Base-by-base conservation (phyloP, 2,113 vertebrate genomes). In the Rhegmatorhina hoffmannsi region DNA sequence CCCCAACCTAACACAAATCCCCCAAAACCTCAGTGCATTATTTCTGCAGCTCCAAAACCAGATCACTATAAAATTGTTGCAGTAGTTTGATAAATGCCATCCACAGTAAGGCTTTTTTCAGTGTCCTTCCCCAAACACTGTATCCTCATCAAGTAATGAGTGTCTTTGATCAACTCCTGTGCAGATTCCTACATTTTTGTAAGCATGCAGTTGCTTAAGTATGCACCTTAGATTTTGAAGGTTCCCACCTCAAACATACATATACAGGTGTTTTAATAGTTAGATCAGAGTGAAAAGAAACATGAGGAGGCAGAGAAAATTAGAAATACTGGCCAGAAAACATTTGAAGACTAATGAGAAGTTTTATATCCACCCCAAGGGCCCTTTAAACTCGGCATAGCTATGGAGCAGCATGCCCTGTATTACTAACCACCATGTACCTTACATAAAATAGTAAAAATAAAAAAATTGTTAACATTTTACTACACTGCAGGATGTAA, bases 301-400 rank as follows among this genome's bases (percentile, higher is more conserved):
- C 56, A 46, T 5, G 11, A 17, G 40, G 73, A 89, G 59, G 74
- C 11, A 24, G 5, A 82, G 50, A 58, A 81, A 38, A 11, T 34
- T 38, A 62, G 77, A 79, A 75, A 83, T 50, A 94, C 94, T 84
- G 96, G 89, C 92, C 95, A 84, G 87, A 80, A 94, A 87, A 93
- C 89, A 80, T 66, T 93, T 28, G 29, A 72, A 81, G 70, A 49
- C 64, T 87, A 85, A 75, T 60, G 43, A 80, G 25, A 87, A 87
- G 28, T 21, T 88, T 58, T 47, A 7, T 18, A 76, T 56, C 24
- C 59, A 62, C 25, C 20, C 29, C 46, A 60, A 66, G 81, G 44
- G 40, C 44, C 52, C 73, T 80, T 89, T 72, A 50, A 56, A 80
- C 67, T 68, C 58, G 68, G 75, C 62, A 64, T 10, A 89, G 77